Evolutionary conservation across 2,113 vertebrate genomes (phyloP), one percentile per base, ranked within the genome.

Genomic region (Plectropomus leopardus): DNA sequence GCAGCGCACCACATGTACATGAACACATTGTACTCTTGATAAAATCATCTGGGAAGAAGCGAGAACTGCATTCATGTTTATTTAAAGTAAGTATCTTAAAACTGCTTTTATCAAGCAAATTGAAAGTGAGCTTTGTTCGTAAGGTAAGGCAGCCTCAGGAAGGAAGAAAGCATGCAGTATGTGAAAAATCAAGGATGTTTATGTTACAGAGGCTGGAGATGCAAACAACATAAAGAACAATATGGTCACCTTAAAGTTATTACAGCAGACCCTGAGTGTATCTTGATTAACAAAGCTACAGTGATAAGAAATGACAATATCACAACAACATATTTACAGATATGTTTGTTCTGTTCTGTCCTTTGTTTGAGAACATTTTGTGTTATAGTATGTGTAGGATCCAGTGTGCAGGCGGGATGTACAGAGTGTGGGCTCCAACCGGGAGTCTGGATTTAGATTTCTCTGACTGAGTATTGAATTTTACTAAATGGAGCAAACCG

Each of bases 391-490:
- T 82, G 73, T 74, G 63, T 64, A 63, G 69, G 48, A 48, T 28
- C 21, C 0, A 23, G 2, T 55, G 61, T 47, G 61, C 47, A 44
- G 61, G 8, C 15, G 26, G 57, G 16, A 17, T 63, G 51, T 28
- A 30, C 64, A 59, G 19, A 63, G 55, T 19, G 51, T 76, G 71
- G 61, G 75, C 66, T 85, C 45, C 68, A 61, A 54, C 36, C n/a
- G 1, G 58, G 17, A 79, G 68, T 70, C 63, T 70, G 77, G 9
- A 50, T 73, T 80, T 73, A 73, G 68, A 79, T 53, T 77, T 3
- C 60, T 71, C 32, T 60, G 72, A 57, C 26, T 42, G 23, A 70
- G n/a, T 77, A 44, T 36, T 63, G 76, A 53, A 59, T n/a, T 21
- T 58, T 6, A 21, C 16, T 54, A 36, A 54, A 24, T 26, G 58